Conservation (phyloP, 2,113 vertebrate genomes). For the Butorides virescens region DNA sequence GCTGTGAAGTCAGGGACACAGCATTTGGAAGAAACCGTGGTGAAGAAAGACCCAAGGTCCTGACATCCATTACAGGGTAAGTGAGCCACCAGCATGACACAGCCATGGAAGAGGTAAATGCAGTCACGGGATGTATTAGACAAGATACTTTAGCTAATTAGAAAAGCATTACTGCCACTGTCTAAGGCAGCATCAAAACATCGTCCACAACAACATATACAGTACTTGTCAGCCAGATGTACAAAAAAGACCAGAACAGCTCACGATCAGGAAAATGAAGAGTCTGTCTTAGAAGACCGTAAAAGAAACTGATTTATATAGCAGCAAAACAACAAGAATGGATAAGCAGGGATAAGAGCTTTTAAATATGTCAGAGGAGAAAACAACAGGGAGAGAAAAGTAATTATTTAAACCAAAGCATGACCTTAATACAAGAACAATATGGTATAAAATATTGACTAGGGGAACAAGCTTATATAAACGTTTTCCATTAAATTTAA, state of each 20-base stretch:
- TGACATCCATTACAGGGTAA: not conserved
- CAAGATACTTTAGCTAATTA: not conserved
- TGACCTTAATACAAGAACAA: not conserved
- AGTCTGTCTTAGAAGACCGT: not conserved
- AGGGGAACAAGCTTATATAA: not conserved
- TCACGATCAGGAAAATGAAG: not conserved
- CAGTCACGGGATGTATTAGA: not conserved
- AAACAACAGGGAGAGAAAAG: not conserved
- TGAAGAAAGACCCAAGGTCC: not conserved
- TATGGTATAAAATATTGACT: not conserved
- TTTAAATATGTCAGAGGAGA: not conserved
- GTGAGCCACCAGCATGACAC: not conserved
- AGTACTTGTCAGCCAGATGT: not conserved
- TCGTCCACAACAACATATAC: not conserved
- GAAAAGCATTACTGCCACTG: not conserved
- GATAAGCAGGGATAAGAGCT: not conserved
- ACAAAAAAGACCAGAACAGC: not conserved
- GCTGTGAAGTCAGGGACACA: not conserved
- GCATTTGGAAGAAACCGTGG: not conserved
- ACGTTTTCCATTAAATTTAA: not conserved
- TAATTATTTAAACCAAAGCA: not conserved
- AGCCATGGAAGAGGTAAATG: not conserved
- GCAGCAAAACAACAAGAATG: not conserved
- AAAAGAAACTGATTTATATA: not conserved
- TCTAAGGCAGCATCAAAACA: not conserved